Conservation (phyloP, 2,113 vertebrate genomes). For the Canis aureus region DNA sequence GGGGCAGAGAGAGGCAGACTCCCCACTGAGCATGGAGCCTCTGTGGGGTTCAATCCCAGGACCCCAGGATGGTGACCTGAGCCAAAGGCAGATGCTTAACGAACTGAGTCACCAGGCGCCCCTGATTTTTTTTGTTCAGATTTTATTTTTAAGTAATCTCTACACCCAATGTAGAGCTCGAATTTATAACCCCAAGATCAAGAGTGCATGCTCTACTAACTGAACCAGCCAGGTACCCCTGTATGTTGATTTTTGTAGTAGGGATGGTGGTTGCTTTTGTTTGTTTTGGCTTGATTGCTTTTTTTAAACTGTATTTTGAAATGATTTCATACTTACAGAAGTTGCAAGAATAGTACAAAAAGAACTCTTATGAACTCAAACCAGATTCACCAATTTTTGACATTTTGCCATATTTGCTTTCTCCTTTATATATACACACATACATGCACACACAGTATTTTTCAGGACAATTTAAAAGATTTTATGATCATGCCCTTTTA, state of each 20-base stretch:
- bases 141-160: no score
- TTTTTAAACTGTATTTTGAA: constrained; percentile 52
- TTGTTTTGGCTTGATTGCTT: neutral
- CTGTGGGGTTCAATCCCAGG: neutral
- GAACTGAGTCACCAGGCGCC: neutral
- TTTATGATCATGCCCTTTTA: neutral
- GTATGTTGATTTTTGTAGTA: neutral
- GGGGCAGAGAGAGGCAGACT: neutral
- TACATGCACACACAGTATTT: neutral
- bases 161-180: no score
- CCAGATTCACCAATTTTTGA: neutral
- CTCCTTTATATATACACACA: neutral
- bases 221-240: no score
- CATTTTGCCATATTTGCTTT: neutral
- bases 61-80: neutral
- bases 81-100: neutral
- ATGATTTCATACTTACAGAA: neutral
- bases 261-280: neutral
- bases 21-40: neutral
- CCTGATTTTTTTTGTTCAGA: neutral
- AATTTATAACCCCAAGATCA: no score
- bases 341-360: neutral
- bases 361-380: neutral
- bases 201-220: no score
- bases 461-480: neutral